Conservation (phyloP, 2,888 invertebrate species). For the Sphinx pinastri region DNA sequence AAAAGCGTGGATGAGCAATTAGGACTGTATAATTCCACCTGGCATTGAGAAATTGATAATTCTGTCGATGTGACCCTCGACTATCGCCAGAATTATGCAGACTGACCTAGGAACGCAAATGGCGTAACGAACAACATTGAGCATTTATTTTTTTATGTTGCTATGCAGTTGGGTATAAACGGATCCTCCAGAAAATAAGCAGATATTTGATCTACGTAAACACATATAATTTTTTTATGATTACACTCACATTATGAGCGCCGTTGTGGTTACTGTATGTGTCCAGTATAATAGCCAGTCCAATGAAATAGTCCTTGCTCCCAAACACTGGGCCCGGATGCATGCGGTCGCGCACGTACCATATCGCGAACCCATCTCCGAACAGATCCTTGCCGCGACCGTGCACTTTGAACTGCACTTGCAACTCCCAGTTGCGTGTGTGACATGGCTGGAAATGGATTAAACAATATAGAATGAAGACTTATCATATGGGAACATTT, state of each 20-base stretch:
- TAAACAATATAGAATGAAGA: neutral
- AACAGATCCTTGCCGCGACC: constrained; percentile 97
- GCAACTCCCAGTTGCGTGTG: constrained; percentile 97
- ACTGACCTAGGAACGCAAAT: no score
- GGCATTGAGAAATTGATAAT: no score
- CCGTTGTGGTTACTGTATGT: constrained; percentile 99
- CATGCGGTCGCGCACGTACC: constrained; percentile 93
- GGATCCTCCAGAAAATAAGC: no score
- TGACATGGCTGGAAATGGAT: constrained; percentile 89
- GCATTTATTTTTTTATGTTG: no score
- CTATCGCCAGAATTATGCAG: no score
- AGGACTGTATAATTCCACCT: no score
- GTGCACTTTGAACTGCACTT: constrained; percentile 97
- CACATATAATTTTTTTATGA: neutral
- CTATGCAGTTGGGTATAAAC: no score
- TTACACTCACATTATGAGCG: constrained; percentile 94
- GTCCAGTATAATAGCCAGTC: constrained; percentile 96
- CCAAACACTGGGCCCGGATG: constrained; percentile 96
- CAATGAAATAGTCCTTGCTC: constrained; percentile 94
- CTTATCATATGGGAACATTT: neutral
- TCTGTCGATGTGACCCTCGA: no score
- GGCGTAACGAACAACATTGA: no score
- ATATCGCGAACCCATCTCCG: constrained; percentile 98
- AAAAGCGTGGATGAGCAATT: no score
- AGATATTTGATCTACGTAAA: no score